phyloP scores from a whole-genome alignment of 1,140 invertebrate species.

The Platorchestia sp. region DNA sequence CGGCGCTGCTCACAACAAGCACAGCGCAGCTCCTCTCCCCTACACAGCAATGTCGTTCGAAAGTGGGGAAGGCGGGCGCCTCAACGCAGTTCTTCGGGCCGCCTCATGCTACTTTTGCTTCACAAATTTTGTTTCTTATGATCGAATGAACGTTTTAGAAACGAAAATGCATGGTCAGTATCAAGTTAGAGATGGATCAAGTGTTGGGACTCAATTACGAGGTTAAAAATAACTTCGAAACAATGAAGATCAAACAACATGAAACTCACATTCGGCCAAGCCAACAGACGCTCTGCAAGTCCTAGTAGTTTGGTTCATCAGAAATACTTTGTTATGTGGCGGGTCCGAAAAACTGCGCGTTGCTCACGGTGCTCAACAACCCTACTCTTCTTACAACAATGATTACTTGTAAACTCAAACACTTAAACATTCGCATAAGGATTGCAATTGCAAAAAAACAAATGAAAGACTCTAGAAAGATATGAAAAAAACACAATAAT shows the following conservation, averaged over 20 bases:
- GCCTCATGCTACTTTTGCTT: not conserved
- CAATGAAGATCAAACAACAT: too few species aligned
- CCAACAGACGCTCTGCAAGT: too few species aligned
- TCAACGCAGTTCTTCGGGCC: not conserved
- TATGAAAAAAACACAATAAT: not conserved
- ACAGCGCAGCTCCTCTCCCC: not conserved
- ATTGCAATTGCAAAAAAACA: not conserved
- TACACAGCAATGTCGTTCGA: not conserved
- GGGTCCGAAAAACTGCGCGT: not conserved
- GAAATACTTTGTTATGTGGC: too few species aligned
- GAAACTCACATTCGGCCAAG: too few species aligned
- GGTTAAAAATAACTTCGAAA: not conserved
- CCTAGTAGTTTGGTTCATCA: too few species aligned
- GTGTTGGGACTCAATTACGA: not conserved
- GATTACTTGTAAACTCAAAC: not conserved
- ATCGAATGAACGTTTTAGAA: not conserved
- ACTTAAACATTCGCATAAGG: not conserved
- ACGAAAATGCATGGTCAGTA: not conserved
- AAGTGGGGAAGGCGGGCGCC: not conserved
- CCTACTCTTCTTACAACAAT: not conserved
- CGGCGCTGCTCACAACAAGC: not conserved
- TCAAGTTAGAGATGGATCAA: not conserved
- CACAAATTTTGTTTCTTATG: not conserved
- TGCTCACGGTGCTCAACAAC: not conserved
- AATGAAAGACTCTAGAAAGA: not conserved